Evolutionary conservation across 2,113 vertebrate species (phyloP).

Genomic region (Todiramphus saurophagus): DNA sequence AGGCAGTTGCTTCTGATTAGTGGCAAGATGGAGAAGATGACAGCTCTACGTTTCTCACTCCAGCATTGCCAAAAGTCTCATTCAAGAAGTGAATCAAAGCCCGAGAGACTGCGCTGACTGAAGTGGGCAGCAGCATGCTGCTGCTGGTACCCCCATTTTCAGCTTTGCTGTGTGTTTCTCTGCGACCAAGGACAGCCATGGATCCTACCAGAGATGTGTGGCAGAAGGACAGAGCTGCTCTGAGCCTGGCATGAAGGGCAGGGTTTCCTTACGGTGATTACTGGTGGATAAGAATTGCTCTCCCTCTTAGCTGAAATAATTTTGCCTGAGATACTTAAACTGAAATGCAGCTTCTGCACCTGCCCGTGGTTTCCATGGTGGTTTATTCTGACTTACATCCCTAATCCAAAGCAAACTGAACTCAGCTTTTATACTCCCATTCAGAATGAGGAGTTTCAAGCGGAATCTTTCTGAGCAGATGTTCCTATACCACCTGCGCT

Average conservation of each 20-base stretch:
- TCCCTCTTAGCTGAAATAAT: background rate
- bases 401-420: background rate
- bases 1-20: background rate
- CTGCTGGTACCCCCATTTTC: rapidly evolving
- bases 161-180: background rate
- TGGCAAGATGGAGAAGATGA: background rate
- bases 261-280: background rate
- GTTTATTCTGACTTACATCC: background rate
- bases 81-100: background rate
- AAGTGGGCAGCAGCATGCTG: rapidly evolving
- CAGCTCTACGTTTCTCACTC: background rate
- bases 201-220: background rate
- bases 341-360: background rate
- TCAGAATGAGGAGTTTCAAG: background rate
- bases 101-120: background rate
- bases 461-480: background rate
- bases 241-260: background rate
- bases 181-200: background rate
- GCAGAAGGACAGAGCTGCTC: background rate
- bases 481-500: background rate
- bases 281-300: background rate
- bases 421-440: background rate
- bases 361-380: rapidly evolving
- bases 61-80: background rate
- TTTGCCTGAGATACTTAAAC: background rate